Base-by-base conservation (phyloP, 1,140 invertebrate species). In the Pollicipes pollicipes region DNA sequence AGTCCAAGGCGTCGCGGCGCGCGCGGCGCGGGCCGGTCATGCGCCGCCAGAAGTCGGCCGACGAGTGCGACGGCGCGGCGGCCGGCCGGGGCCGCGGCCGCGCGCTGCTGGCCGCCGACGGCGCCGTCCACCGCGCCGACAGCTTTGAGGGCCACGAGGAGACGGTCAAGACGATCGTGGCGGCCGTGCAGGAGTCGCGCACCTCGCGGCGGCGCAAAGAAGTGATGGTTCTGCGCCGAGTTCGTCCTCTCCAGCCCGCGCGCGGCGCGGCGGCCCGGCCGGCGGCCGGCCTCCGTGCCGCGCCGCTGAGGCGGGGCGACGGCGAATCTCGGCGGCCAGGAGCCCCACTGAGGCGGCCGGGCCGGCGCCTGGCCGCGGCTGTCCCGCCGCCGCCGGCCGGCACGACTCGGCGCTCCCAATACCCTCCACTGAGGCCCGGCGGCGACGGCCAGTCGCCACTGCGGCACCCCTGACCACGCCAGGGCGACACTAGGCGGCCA, bases 61-160 rank as follows among this genome's bases (percentile, higher is more conserved):
- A 30, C 63, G 32, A 35, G n/a, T 70, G 30, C 69, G 32, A 30
- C 66, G 63, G 71, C n/a, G n/a, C n/a, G n/a, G n/a, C n/a, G n/a
- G n/a, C n/a, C n/a, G n/a, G n/a, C n/a, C n/a, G n/a, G n/a, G n/a
- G n/a, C 69, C 21, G 70, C 71, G 1, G 69, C 32, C 32, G 71
- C 32, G 28, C 71, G 69, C 17, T 72, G 71, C 27, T 72, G 73
- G 30, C 70, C 78, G 77, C 70, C 82, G 78, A 73, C 76, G 83
- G 37, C 76, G 83, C 83, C 29, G 74, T 86, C 26, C 82, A 84
- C 70, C 86, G 86, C 77, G 84, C 85, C 1, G 85, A 87, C 74
- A 86, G 85, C 76, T 87, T 87, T 76, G 85, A 87, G 78, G 86
- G 87, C 3, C 87, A 88, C 76, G 87, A 88, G 77, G 86, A 88